A percentile compares a stretch with the other conserved stretches of the same genome.
Evolutionary conservation across 2,888 invertebrate species (phyloP).

Genomic region (Cartodere bifasciata): DNA sequence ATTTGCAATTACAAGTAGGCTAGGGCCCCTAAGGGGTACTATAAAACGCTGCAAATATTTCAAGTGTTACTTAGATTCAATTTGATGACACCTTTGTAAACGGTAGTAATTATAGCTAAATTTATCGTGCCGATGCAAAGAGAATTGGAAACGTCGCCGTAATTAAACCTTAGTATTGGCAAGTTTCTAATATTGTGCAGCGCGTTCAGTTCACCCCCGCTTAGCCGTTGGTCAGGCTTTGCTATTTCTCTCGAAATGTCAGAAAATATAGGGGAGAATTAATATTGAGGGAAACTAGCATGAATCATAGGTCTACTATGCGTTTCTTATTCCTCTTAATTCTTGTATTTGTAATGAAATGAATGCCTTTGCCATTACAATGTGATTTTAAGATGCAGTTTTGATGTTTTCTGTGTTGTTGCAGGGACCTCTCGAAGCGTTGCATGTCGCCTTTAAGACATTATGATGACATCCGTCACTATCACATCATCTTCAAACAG

Average conservation of each 20-base stretch:
- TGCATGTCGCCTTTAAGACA: conserved; percentile 36
- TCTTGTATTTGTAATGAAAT: not conserved
- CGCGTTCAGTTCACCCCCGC: not conserved
- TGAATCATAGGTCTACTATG: too few relatives aligned
- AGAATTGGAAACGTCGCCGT: too few relatives aligned
- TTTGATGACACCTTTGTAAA: too few relatives aligned
- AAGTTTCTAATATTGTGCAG: not conserved
- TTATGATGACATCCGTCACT: conserved; percentile 37
- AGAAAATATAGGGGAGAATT: conserved; percentile 27
- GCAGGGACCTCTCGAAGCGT: conserved; percentile 34
- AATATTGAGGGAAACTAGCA: conserved; percentile 32
- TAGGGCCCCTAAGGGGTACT: too few relatives aligned
- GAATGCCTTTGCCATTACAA: not conserved
- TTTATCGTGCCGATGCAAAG: too few relatives aligned
- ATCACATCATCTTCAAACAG: conserved; percentile 35
- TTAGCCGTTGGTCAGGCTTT: not conserved
- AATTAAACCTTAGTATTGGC: too few relatives aligned
- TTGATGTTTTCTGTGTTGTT: conserved; percentile 13
- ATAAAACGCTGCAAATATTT: too few relatives aligned
- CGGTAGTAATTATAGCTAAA: too few relatives aligned
- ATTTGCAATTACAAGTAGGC: too few relatives aligned
- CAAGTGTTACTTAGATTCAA: too few relatives aligned
- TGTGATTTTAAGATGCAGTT: conserved; percentile 2
- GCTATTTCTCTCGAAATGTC: conserved; percentile 21
- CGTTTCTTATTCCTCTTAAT: conserved; percentile 14